These are phyloP conservation scores for Pangasius larnaudii DNA, from an alignment of 2,797 vertebrate genomes.

Conservation along the genomic window DNA sequence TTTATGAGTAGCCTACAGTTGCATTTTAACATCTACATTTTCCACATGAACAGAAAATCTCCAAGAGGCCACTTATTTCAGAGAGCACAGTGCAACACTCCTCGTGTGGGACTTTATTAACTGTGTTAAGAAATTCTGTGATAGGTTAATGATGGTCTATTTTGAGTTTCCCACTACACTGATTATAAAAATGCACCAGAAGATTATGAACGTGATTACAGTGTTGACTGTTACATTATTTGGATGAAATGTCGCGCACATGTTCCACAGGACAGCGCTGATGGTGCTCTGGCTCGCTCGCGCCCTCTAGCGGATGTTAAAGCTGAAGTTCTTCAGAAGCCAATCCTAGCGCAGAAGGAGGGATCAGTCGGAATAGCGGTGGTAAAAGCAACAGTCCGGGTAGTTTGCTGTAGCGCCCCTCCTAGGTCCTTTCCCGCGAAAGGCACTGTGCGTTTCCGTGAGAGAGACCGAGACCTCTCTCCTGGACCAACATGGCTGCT, in stretches of 20 bases:
- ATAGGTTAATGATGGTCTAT: not conserved
- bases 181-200: not conserved
- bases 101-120: not conserved
- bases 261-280: not conserved
- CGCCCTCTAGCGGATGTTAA: not conserved
- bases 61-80: not conserved
- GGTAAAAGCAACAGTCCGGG: not conserved
- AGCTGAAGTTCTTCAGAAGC: not conserved
- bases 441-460: conserved; percentile 30
- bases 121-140: not conserved
- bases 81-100: not conserved
- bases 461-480: not conserved
- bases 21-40: not conserved
- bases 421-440: conserved; percentile 51
- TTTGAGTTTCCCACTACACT: not conserved
- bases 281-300: no score
- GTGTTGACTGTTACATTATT: not conserved
- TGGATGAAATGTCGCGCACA: not conserved
- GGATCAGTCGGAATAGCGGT: not conserved
- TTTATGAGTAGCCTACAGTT: not conserved
- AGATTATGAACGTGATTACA: not conserved
- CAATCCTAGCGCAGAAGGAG: not conserved
- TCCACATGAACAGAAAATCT: not conserved
- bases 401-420: not conserved
- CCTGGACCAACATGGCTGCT: conserved; percentile 59